Percentiles rank a stretch among this genome's conserved stretches.
phyloP scores from a whole-genome alignment of 2,888 invertebrate species.

The Esperia sulphurella region DNA sequence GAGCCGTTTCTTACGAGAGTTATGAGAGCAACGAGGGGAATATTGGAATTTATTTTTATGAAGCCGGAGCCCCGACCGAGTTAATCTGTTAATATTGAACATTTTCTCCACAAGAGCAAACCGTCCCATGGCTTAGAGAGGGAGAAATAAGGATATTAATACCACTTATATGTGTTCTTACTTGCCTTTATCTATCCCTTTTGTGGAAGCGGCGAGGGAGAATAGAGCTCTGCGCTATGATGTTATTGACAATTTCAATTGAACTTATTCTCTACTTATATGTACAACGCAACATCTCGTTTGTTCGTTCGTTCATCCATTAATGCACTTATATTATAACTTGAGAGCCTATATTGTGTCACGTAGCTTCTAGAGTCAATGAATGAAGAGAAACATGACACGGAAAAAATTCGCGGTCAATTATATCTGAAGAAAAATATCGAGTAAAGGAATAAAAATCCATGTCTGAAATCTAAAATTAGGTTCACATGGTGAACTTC shows the following conservation, averaged over 20 bases:
- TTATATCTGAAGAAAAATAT: no score
- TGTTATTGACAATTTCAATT: not conserved
- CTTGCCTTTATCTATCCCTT: not conserved
- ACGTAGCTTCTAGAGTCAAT: no score
- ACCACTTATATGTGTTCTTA: not conserved
- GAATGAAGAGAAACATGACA: no score
- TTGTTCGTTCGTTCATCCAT: no score
- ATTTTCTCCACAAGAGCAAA: conserved; percentile 54
- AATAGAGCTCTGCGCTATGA: conserved; percentile 1
- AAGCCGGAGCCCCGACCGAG: conserved; percentile 59
- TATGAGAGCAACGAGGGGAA: conserved; percentile 67
- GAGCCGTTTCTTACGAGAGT: conserved; percentile 62
- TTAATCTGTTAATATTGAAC: conserved; percentile 73
- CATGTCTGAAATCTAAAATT: no score
- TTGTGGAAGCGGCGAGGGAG: not conserved
- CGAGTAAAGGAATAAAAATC: no score
- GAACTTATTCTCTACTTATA: not conserved
- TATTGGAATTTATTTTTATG: conserved; percentile 72
- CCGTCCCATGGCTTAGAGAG: conserved; percentile 30
- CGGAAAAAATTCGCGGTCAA: no score
- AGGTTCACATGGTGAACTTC: no score
- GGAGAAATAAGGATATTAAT: conserved; percentile 14
- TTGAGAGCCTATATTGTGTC: no score
- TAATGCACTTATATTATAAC: no score
- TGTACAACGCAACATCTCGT: no score